A percentile compares a stretch with the other conserved stretches of the same genome.
Conservation (phyloP, 2,797 vertebrate species). For the Myiotriccus ornatus region DNA sequence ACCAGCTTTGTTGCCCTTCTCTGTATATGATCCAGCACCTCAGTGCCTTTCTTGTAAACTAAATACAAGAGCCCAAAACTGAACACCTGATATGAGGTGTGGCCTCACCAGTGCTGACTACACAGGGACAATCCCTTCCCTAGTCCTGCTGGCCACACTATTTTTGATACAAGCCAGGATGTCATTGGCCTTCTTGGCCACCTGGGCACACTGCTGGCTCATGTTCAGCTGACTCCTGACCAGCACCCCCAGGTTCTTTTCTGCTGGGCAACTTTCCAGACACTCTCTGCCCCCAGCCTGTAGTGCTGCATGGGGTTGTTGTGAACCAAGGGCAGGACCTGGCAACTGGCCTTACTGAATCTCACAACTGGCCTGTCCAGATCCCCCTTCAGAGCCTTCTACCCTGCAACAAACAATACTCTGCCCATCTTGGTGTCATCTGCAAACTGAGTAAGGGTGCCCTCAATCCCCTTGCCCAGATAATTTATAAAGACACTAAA, state of each 20-base stretch:
- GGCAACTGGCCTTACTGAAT: not conserved
- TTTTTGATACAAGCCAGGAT: not conserved
- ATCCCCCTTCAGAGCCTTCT: not conserved
- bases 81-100: not conserved
- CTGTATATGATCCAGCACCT: rapidly evolving
- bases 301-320: not conserved
- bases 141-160: not conserved
- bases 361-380: not conserved
- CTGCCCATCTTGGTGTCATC: not conserved
- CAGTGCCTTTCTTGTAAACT: not conserved
- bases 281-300: not conserved
- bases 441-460: not conserved
- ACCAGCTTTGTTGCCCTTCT: not conserved
- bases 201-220: not conserved
- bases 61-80: not conserved
- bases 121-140: not conserved
- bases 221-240: not conserved
- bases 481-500: not conserved
- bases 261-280: not conserved
- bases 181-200: not conserved
- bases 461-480: not conserved
- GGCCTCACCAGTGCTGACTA: not conserved
- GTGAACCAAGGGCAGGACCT: not conserved
- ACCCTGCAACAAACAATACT: too few relatives aligned
- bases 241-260: too few relatives aligned